Evolutionary conservation across 2,113 vertebrate species (phyloP), one percentile per base, ranked within the genome.

Genomic region (Apus apus): DNA sequence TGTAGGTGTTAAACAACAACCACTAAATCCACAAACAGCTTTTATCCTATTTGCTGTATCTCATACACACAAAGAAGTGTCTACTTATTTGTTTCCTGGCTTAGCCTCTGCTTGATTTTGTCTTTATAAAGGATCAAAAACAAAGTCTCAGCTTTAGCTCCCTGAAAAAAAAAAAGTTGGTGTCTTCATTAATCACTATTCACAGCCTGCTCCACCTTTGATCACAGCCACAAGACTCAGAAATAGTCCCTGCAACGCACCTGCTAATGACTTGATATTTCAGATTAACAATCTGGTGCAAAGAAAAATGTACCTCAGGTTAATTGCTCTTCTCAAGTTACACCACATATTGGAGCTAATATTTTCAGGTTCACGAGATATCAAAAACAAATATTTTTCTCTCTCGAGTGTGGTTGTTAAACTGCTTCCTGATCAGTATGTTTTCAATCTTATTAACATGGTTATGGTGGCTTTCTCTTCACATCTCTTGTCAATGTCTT

Each of bases 41-140:
- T 92, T 89, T 84, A 92, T 92, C 88, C 58, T 82, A 27, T 87
- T 93, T 96, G 65, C 36, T 82, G n/a, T 68, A 54, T 57, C 65
- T 87, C 80, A 66, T 53, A 30, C 22, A 88, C 88, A 72, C 4
- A 29, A 91, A 90, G 72, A 90, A 90, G 25, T 32, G 34, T 20
- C 85, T 93, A 36, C 30, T 79, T 89, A 56, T 74, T 80, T 68
- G 48, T 84, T 84, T n/a, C 25, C 48, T 68, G 68, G 11, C 36
- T 94, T 88, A 84, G 27, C 27, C 81, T 50, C 57, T 89, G 25
- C 65, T 89, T 85, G n/a, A 72, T 61, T 93, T 74, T 81, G 15
- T 74, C 85, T 84, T 75, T 70, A 62, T 67, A 80, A 77, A 64
- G 60, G 60, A 86, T 93, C 92, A 86, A 95, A 96, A 95, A 34